phyloP scores from a whole-genome alignment of 2,888 invertebrate species.

The Drosophila pegasa region DNA sequence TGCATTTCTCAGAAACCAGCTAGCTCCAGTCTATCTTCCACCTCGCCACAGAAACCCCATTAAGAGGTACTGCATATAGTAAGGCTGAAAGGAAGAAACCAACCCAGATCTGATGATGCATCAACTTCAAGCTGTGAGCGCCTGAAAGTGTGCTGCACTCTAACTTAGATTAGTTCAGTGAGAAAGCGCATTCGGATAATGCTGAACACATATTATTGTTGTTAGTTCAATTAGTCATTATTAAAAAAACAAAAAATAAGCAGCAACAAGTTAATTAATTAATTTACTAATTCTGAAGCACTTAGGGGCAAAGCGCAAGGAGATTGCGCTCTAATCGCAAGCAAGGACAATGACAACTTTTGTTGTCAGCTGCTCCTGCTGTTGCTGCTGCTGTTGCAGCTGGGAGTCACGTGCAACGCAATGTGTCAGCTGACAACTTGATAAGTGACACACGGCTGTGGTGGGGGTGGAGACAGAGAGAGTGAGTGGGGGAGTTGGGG shows the following conservation, averaged over 20 bases:
- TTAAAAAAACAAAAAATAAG: neutral
- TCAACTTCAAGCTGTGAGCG: too few relatives aligned
- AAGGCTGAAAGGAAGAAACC: too few relatives aligned
- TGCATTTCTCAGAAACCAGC: too few relatives aligned
- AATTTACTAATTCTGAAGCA: neutral
- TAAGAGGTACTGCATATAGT: too few relatives aligned
- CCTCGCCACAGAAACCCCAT: too few relatives aligned
- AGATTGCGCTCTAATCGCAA: conserved; percentile 9
- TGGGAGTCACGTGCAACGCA: conserved; percentile 33
- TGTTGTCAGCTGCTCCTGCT: conserved; percentile 2
- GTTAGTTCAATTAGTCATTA: conserved; percentile 8
- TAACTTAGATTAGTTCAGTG: neutral
- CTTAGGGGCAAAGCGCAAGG: neutral
- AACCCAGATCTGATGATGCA: too few relatives aligned
- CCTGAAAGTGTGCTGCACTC: neutral
- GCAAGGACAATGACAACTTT: conserved; percentile 2
- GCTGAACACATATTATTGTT: neutral
- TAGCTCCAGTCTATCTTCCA: too few relatives aligned
- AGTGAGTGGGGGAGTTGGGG: neutral
- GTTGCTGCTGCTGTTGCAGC: neutral
- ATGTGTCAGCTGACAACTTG: conserved; percentile 27
- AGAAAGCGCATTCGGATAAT: neutral
- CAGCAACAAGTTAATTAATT: neutral
- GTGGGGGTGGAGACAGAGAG: neutral
- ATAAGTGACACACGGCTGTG: conserved; percentile 1